phyloP scores from a whole-genome alignment of 2,888 invertebrate species.

The Meliscaeva auricollis region DNA sequence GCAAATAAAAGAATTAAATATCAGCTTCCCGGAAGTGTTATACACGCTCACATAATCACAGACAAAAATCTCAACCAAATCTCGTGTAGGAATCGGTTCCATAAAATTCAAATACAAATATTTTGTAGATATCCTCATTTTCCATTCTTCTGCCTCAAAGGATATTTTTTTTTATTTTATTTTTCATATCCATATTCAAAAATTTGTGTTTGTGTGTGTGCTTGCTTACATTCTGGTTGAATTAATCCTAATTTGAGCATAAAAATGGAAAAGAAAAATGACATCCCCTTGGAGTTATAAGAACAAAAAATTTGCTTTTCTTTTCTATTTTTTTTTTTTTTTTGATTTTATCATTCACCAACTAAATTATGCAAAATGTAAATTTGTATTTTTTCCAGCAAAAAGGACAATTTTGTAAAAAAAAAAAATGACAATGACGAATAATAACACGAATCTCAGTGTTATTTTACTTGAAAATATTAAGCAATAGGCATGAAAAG shows the following conservation, averaged over 20 bases:
- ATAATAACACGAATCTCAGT: constrained; percentile 37
- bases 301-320: not conserved
- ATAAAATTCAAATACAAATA: not conserved
- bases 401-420: constrained; percentile 55
- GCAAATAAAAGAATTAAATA: constrained; percentile 24
- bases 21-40: not conserved
- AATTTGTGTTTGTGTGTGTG: not conserved
- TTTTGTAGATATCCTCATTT: not conserved
- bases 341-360: constrained; percentile 1
- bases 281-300: constrained; percentile 30
- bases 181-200: not conserved
- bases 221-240: constrained; percentile 26
- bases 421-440: constrained; percentile 34
- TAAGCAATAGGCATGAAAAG: not conserved
- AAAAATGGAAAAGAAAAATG: constrained; percentile 59
- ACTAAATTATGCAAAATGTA: constrained; percentile 72
- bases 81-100: not conserved
- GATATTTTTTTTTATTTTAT: not conserved
- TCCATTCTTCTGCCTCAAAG: constrained; percentile 16
- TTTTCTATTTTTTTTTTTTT: constrained; percentile 15
- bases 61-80: not conserved
- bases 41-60: constrained; percentile 6
- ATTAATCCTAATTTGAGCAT: constrained; percentile 49
- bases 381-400: constrained; percentile 37
- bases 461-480: constrained; percentile 4